Base-by-base conservation (phyloP, 2,888 invertebrate species). In the Cactoblastis cactorum region DNA sequence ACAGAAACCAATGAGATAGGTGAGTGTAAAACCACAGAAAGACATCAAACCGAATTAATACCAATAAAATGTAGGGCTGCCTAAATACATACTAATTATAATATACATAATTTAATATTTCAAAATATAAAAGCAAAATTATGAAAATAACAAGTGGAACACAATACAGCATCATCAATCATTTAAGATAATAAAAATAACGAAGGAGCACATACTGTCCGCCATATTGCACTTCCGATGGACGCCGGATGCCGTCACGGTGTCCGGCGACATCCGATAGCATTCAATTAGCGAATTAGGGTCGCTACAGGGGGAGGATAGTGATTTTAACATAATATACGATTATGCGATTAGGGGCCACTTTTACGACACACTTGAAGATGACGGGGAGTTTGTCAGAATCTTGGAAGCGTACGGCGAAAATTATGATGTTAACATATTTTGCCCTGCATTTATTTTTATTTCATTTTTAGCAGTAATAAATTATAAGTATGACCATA, bases 241-340 rank as follows among this genome's bases (percentile, higher is more conserved):
- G 58, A 55, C 55, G 63, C 79, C 81, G 85, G 86, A 85, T 76
- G 80, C 78, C 77, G 80, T 79, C 77, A 77, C 73, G 68, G 67
- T 73, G 74, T 74, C 73, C 76, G 58, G 65, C 74, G 84, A 82
- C 77, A 84, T 81, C 75, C 73, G 81, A 83, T 83, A 79, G 80
- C 75, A 80, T 83, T 86, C 85, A 85, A 85, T 87, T 85, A 87
- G 77, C 80, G 85, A 82, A 85, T 86, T 85, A 84, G 86, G 85
- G 83, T 62, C 58, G 57, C 64, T 43, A 65, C 58, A 55, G 51
- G 58, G 66, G 63, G 60, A 51, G 53, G 57, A 61, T 62, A 62
- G 71, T 65, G 72, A 78, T 76, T 77, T 74, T 72, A 73, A 73
- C 71, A 71, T 64, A 69, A 69, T 70, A 69, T 58, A 52, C 45